Percentiles rank a stretch among this genome's conserved stretches.
phyloP scores from a whole-genome alignment of 2,888 invertebrate species.

The Spilarctia lutea region DNA sequence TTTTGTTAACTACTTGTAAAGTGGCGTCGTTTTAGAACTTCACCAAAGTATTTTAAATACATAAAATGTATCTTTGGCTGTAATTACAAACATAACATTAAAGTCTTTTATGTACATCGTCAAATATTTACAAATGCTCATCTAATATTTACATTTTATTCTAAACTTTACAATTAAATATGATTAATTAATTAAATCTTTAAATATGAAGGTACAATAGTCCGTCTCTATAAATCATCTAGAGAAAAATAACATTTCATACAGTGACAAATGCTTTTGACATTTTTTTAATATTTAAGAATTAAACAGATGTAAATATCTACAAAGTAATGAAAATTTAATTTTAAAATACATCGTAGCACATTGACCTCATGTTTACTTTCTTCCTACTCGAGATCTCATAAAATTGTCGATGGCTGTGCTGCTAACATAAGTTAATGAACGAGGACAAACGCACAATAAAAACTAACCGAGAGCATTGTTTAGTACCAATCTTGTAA shows the following conservation, averaged over 20 bases:
- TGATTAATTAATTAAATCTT: constrained; percentile 44
- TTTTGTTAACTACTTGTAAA: constrained; percentile 76
- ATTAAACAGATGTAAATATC: constrained; percentile 50
- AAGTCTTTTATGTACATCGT: constrained; percentile 62
- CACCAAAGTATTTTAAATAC: constrained; percentile 58
- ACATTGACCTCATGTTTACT: constrained; percentile 40
- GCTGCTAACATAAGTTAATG: constrained; percentile 41
- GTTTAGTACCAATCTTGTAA: constrained; percentile 57
- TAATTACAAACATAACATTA: constrained; percentile 63
- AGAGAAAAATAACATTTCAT: constrained; percentile 55
- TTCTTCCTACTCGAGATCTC: constrained; percentile 51
- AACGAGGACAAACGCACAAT: constrained; percentile 48
- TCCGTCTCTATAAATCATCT: constrained; percentile 57
- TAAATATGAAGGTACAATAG: constrained; percentile 54
- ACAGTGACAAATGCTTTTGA: constrained; percentile 62
- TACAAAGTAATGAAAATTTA: constrained; percentile 50
- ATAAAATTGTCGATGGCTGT: constrained; percentile 56
- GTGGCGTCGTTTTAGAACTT: constrained; percentile 58
- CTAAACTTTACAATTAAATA: constrained; percentile 45
- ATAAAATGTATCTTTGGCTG: constrained; percentile 70
- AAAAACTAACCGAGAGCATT: constrained; percentile 49
- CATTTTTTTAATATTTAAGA: constrained; percentile 51
- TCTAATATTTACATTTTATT: constrained; percentile 61
- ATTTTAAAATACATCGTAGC: constrained; percentile 39
- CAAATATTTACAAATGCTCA: constrained; percentile 62